Evolutionary conservation across 2,888 invertebrate species (phyloP).

Genomic region (Odontomyia ornata): DNA sequence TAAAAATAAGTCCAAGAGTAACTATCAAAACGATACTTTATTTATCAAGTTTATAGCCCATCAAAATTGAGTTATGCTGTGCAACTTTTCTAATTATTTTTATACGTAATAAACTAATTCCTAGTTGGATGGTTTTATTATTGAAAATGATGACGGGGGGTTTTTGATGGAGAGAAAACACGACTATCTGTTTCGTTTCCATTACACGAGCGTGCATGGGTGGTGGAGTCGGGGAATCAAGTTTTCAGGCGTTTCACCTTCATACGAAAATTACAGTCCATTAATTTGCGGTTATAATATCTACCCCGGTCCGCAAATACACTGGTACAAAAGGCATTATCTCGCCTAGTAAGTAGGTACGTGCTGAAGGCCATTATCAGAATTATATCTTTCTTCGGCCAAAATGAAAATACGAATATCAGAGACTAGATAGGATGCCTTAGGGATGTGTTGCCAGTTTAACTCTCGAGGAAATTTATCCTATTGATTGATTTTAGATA

Average conservation of each 20-base stretch:
- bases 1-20: constrained; percentile 9
- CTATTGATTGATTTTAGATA: too few relatives aligned
- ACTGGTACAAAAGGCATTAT: constrained; percentile 38
- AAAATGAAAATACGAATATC: constrained; percentile 7
- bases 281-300: constrained; percentile 44
- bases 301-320: neutral
- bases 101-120: constrained; percentile 35
- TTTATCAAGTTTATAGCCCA: constrained; percentile 32
- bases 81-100: constrained; percentile 44
- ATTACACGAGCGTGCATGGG: neutral
- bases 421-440: neutral
- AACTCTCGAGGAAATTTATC: neutral
- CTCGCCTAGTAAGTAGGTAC: constrained; percentile 22
- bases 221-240: constrained; percentile 1
- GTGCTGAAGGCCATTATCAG: constrained; percentile 44
- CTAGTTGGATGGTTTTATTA: constrained; percentile 37
- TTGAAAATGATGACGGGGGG: constrained; percentile 27
- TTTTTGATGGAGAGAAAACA: neutral
- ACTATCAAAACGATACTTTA: constrained; percentile 14
- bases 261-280: constrained; percentile 44
- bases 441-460: neutral
- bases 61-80: constrained; percentile 40
- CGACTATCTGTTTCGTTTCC: neutral
- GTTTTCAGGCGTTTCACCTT: constrained; percentile 39
- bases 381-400: constrained; percentile 35